Evolutionary conservation across 2,888 invertebrate genomes (phyloP).

Genomic region (Hesperia comma): DNA sequence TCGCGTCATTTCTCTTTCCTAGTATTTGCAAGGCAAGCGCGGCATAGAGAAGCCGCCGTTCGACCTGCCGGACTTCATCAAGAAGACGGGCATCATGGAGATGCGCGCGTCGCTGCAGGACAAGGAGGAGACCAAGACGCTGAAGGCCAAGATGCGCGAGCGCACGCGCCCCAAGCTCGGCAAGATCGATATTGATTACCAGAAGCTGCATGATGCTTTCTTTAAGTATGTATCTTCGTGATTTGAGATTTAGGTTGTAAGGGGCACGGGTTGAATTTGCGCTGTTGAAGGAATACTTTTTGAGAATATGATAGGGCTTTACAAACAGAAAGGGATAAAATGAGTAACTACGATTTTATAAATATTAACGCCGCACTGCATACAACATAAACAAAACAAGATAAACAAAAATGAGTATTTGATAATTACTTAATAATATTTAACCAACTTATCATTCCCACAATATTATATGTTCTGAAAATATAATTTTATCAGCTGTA

Average conservation of each 20-base stretch:
- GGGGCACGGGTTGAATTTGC: too few species aligned
- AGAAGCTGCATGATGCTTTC: conserved; percentile 99
- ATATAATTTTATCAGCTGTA: too few species aligned
- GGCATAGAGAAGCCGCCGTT: conserved; percentile 99
- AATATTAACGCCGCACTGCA: too few species aligned
- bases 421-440: too few species aligned
- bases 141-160: conserved; percentile 99
- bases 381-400: too few species aligned
- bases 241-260: not conserved
- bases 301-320: too few species aligned
- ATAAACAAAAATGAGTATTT: too few species aligned
- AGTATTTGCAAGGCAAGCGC: conserved; percentile 96
- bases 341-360: too few species aligned
- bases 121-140: conserved; percentile 96
- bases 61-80: conserved; percentile 99
- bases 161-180: conserved; percentile 98
- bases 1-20: conserved; percentile 19
- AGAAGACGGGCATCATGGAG: conserved; percentile 99
- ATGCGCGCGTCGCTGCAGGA: conserved; percentile 99
- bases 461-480: too few species aligned
- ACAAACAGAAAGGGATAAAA: too few species aligned
- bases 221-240: conserved; percentile 87
- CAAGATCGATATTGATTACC: conserved; percentile 99
- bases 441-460: too few species aligned
- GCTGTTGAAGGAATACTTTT: too few species aligned